Evolutionary conservation across 2,888 invertebrate species (phyloP), one percentile per base, ranked within the genome.

Genomic region (Lagria hirta): DNA sequence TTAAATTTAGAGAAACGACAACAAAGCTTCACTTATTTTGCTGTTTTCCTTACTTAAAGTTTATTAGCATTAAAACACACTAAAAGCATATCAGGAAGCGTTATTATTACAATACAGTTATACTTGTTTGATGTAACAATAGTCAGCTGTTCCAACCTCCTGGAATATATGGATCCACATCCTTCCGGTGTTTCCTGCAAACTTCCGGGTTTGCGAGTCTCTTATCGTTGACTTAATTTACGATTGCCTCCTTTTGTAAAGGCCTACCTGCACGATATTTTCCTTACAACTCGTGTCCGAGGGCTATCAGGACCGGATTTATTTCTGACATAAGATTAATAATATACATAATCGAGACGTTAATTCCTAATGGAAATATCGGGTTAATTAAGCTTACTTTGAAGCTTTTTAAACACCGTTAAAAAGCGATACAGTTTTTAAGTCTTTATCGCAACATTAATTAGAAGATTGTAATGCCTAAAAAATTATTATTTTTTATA

Each of bases 141-240:
- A 49, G 26, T 41, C 41, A 48, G 52, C 46, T 55, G 52, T 49
- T 49, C 49, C 52, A 51, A 48, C 48, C 48, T 52, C 51, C 52
- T 48, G 49, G 49, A 55, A 52, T 52, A 49, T 51, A 55, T 48
- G 49, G 41, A 44, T 43, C 48, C 43, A 53, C 55, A 55, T 55
- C 55, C 55, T 55, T 55, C 53, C 55, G 46, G 48, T 37, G 45
- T 32, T 51, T 53, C 43, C 51, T 48, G 46, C 51, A 47, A 26
- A 49, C 53, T 48, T 51, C 55, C 51, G 47, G 45, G 34, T 42
- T 38, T 24, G 24, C 24, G 8, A 10, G 24, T 8, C 23, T 24
- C 40, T 40, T 40, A 40, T 40, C 41, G 40, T 20, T 4, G 20
- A 6, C 14, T 21, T 32, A 29, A 41, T 41, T 41, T 41, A 41